These are phyloP conservation scores for Homarus americanus DNA, from an alignment of 1,140 invertebrate genomes.

Conservation along the genomic window DNA sequence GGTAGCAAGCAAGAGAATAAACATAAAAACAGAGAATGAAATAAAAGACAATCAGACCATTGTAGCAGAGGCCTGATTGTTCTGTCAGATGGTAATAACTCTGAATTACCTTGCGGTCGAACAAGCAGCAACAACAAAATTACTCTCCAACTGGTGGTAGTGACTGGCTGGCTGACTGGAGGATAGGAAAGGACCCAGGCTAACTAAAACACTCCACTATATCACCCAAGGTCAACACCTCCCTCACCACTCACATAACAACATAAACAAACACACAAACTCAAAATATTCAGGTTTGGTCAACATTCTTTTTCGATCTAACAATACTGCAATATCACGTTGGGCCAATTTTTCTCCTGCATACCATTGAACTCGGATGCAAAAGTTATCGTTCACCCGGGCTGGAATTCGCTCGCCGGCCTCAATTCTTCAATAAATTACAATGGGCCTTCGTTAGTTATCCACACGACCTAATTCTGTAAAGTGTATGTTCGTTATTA, in stretches of 20 bases:
- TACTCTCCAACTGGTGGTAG: no score
- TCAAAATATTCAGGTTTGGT: slow-evolving; percentile 4
- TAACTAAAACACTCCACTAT: no score
- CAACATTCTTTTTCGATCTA: slow-evolving; percentile 11
- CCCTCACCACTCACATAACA: no score
- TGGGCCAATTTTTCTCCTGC: slow-evolving; percentile 51
- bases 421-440: slow-evolving; percentile 4
- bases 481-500: no score
- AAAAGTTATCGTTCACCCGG: slow-evolving; percentile 16
- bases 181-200: no score
- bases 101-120: slow-evolving; percentile 2
- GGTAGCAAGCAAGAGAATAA: background rate
- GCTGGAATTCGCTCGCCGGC: background rate
- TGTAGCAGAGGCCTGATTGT: background rate
- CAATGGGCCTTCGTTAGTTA: no score
- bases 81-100: slow-evolving; percentile 27
- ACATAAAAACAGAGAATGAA: no score
- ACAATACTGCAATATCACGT: slow-evolving; percentile 49
- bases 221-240: no score
- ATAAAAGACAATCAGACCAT: no score
- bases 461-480: no score
- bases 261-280: no score
- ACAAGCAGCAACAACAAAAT: background rate
- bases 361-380: slow-evolving; percentile 30
- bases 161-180: no score